Base-by-base conservation (phyloP, 2,888 invertebrate species). In the Mimumesa dahlbomi region DNA sequence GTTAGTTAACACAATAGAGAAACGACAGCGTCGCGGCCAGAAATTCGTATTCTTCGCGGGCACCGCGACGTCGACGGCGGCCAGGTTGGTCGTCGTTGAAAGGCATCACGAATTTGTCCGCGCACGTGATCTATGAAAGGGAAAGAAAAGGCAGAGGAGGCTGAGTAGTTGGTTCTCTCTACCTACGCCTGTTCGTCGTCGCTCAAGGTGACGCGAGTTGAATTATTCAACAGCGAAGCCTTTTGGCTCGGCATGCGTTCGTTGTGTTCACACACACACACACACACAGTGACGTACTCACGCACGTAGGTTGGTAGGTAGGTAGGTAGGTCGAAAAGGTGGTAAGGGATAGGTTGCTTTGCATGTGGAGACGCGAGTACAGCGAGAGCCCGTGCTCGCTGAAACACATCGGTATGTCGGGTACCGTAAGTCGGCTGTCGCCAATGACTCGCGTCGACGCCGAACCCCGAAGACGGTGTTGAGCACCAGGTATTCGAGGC, bases 221-320 rank as follows among this genome's bases (percentile, higher is more conserved):
- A 85, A 85, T 85, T 81, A 85, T 85, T 85, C 85, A 85, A 62
- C 66, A 79, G 82, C 78, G 78, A 83, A 25, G 83, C 82, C 78
- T 79, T 81, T 82, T 59, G 54, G 42, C 73, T 25, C 34, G 46
- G 56, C 57, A 25, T 34, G 58, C 58, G 68, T 57, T 42, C 45
- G 18, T 16, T 11, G 49, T 48, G 42, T 29, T 34, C 57, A 49
- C 18, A 18, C 11, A 34, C 49, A 11, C 31, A 40, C 40, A 1
- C 9, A 40, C 11, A 9, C 11, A 40, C 36, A 2, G 4, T 11
- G n/a, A n/a, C 7, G 36, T 61, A 42, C 49, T 38, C 53, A 38
- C 16, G 38, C 43, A 46, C 22, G 43, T 64, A 57, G 43, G 42
- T 36, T 61, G 18, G 19, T 7, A 7, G 25, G 58, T 46, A 59